Conservation (phyloP, 2,888 invertebrate species). For the Pachycephus smyrnensis region DNA sequence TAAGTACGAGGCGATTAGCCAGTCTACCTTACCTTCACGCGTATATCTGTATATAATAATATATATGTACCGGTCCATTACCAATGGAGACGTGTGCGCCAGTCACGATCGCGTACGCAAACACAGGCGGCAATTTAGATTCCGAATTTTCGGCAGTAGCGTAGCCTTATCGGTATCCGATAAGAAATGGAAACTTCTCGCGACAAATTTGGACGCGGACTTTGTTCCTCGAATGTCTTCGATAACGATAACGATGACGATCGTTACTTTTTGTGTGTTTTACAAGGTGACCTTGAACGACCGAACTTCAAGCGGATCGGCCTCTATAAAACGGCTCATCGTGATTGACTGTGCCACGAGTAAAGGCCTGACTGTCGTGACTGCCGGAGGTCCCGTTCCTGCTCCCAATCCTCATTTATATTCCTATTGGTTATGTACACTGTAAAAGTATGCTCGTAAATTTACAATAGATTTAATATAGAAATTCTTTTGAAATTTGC, state of each 20-base stretch:
- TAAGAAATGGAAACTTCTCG: background rate
- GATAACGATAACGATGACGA: background rate
- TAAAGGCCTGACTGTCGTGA: background rate
- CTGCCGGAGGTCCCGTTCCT: background rate
- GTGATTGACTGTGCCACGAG: background rate
- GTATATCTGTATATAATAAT: too few species aligned
- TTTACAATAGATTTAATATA: too few species aligned
- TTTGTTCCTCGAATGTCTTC: background rate
- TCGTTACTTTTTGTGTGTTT: background rate
- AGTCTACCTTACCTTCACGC: too few species aligned
- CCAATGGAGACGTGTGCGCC: background rate
- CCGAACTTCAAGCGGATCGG: background rate
- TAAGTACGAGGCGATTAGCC: background rate
- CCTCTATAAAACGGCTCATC: constrained; percentile 1
- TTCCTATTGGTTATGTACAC: background rate
- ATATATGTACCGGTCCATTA: background rate
- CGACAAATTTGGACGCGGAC: background rate
- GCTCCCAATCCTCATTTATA: background rate
- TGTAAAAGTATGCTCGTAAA: too few species aligned
- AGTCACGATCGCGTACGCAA: background rate
- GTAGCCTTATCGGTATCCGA: background rate
- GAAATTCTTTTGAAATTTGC: too few species aligned
- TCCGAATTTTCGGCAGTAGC: background rate
- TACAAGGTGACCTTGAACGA: background rate
- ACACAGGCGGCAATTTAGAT: background rate